These are phyloP conservation scores for Nicator chloris DNA, from an alignment of 2,113 vertebrate genomes.

Conservation along the genomic window DNA sequence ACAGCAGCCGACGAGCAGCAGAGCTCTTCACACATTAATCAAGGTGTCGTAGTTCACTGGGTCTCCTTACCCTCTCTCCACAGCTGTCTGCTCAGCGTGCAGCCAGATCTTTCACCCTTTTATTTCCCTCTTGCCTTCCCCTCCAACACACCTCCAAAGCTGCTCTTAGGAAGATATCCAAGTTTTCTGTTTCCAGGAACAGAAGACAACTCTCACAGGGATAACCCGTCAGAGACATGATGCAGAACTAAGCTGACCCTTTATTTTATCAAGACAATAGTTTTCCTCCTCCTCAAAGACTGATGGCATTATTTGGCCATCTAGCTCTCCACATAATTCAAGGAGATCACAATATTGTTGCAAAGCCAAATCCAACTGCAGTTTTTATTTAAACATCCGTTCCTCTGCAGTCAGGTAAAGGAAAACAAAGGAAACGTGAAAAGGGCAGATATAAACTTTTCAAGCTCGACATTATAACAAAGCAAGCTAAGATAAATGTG, in stretches of 20 bases:
- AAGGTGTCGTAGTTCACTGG: background rate
- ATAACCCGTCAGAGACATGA: fast-evolving
- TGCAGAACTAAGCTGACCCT: background rate
- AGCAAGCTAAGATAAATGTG: background rate
- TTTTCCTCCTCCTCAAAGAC: background rate
- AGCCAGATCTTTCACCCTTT: background rate
- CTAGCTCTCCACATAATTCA: background rate
- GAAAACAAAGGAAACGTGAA: constrained; percentile 20
- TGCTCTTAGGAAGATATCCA: background rate
- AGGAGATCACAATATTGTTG: background rate
- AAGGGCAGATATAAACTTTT: background rate
- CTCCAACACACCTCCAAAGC: background rate
- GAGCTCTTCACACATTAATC: constrained; percentile 18
- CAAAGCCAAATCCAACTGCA: background rate
- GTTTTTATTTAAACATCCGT: background rate
- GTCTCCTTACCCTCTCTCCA: background rate
- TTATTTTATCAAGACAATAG: background rate
- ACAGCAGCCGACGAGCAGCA: background rate
- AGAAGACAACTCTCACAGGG: background rate
- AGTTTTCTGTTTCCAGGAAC: background rate
- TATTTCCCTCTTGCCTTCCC: background rate
- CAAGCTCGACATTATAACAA: background rate
- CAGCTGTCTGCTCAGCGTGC: background rate
- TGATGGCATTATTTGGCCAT: background rate
- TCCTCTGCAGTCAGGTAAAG: background rate